phyloP scores from a whole-genome alignment of 1,140 invertebrate genomes.

The Brachionus angularis region DNA sequence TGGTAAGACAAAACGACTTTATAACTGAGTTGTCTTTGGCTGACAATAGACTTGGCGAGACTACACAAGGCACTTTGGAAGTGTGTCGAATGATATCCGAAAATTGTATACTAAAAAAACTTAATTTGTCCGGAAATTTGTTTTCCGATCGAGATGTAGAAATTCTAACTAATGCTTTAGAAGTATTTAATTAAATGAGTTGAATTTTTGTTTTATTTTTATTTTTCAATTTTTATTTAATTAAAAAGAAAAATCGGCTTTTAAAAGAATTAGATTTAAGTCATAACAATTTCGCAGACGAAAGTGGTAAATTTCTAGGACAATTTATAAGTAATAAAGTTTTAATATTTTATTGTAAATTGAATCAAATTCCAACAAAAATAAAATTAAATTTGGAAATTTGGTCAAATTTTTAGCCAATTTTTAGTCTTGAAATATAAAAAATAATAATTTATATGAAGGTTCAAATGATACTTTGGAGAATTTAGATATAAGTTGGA shows the following conservation, averaged over 20 bases:
- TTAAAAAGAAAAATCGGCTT: conserved; percentile 45
- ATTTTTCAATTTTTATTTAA: conserved; percentile 46
- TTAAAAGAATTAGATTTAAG: conserved; percentile 52
- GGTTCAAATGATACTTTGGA: conserved; percentile 56
- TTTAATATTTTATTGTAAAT: neutral
- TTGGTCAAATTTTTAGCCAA: too few relatives aligned
- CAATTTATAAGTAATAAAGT: conserved; percentile 53
- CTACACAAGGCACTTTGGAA: conserved; percentile 45
- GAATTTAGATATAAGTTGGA: conserved; percentile 56
- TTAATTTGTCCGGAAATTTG: conserved; percentile 52
- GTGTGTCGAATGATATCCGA: conserved; percentile 16
- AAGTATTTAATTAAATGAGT: conserved; percentile 47
- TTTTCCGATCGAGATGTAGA: conserved; percentile 48
- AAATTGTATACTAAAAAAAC: conserved; percentile 46
- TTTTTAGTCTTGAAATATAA: neutral
- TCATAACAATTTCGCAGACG: conserved; percentile 52
- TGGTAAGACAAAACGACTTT: conserved; percentile 46
- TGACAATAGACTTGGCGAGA: conserved; percentile 52
- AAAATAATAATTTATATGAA: conserved; percentile 45
- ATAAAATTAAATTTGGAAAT: neutral
- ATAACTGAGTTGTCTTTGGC: conserved; percentile 46
- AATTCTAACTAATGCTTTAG: conserved; percentile 49
- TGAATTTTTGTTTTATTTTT: neutral
- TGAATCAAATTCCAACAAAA: too few relatives aligned
- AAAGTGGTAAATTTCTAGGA: conserved; percentile 52